Percentiles rank a stretch among this genome's conserved stretches.
Conservation (phyloP, 2,113 vertebrate genomes). For the Cyanistes caeruleus region DNA sequence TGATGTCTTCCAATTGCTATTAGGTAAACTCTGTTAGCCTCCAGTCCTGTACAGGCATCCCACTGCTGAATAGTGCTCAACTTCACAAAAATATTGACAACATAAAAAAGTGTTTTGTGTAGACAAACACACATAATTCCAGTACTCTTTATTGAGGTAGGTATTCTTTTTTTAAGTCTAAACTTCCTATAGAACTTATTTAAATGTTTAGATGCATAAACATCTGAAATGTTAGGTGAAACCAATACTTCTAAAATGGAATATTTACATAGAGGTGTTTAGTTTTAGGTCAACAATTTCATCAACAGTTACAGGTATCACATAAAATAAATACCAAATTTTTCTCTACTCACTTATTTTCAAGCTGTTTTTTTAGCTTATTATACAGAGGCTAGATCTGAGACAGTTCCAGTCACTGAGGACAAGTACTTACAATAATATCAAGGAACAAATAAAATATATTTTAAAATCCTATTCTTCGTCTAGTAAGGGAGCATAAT, state of each 20-base stretch:
- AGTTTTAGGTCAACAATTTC: neutral
- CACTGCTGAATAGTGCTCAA: neutral
- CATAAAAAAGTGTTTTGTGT: neutral
- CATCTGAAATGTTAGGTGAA: neutral
- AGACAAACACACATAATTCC: neutral
- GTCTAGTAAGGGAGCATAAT: neutral
- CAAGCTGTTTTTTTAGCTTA: neutral
- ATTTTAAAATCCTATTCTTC: neutral
- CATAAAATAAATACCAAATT: neutral
- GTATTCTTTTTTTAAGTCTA: neutral
- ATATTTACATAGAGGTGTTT: neutral
- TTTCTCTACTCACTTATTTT: neutral
- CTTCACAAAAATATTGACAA: neutral
- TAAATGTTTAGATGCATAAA: neutral
- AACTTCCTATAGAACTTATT: neutral
- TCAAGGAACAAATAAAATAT: neutral
- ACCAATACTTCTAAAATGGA: neutral
- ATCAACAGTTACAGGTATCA: neutral
- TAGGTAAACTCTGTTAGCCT: neutral
- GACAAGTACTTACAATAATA: neutral
- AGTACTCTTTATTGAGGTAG: neutral
- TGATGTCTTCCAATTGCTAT: neutral
- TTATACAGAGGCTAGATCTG: neutral
- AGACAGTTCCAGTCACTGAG: neutral
- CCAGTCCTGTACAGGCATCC: neutral